These are phyloP conservation scores for Melanostigma gelatinosum DNA, from an alignment of 2,113 vertebrate genomes.

Conservation along the genomic window DNA sequence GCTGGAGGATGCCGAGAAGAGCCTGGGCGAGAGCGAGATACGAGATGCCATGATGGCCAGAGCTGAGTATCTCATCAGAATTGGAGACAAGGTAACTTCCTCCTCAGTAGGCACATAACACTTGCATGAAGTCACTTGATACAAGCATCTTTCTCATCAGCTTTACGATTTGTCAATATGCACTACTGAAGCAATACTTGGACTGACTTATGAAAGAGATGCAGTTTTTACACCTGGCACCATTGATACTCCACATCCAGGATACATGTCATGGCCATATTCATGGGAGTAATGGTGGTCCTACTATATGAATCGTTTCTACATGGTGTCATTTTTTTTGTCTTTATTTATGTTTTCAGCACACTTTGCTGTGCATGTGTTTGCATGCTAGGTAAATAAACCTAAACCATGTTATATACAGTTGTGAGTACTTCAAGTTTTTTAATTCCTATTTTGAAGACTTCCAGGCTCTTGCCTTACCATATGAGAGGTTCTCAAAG, in stretches of 20 bases:
- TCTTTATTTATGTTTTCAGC: neutral
- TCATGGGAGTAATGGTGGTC: neutral
- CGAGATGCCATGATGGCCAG: constrained; percentile 97
- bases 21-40: constrained; percentile 95
- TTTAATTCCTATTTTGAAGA: no score
- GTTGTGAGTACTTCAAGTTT: no score
- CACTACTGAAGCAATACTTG: neutral
- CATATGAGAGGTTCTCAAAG: no score
- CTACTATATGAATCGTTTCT: neutral
- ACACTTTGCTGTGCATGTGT: neutral
- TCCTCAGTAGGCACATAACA: neutral
- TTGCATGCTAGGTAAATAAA: neutral
- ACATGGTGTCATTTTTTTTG: neutral
- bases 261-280: neutral
- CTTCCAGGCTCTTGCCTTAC: no score
- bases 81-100: constrained; percentile 91
- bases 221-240: neutral
- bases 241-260: neutral
- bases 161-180: neutral
- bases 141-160: neutral
- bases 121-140: neutral
- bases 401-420: no score
- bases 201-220: neutral
- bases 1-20: constrained; percentile 96
- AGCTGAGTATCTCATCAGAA: constrained; percentile 95